phyloP scores from a whole-genome alignment of 2,797 vertebrate species.

The Micromesistius poutassou region DNA sequence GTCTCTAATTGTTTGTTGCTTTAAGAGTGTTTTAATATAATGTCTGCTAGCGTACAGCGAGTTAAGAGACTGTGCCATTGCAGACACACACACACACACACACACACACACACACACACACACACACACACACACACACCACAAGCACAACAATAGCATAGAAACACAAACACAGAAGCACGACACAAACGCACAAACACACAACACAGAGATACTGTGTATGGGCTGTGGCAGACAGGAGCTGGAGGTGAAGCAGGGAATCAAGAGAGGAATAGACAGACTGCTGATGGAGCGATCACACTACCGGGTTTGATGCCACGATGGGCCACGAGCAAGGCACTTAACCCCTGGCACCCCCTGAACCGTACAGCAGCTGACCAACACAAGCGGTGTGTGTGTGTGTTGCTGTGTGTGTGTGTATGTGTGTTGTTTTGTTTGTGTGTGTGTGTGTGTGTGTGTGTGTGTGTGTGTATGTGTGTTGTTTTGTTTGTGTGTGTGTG shows the following conservation, averaged over 20 bases:
- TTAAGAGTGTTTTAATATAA: neutral
- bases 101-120: neutral
- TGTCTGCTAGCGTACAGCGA: neutral
- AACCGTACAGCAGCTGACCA: neutral
- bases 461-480: neutral
- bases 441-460: neutral
- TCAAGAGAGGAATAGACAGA: neutral
- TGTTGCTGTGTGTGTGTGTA: neutral
- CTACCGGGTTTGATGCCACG: neutral
- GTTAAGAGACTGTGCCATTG: neutral
- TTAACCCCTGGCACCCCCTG: slow-evolving; percentile 4
- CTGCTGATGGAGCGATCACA: neutral
- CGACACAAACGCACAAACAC: neutral
- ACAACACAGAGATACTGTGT: neutral
- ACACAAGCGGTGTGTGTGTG: neutral
- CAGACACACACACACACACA: neutral
- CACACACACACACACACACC: neutral
- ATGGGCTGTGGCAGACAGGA: too few species aligned
- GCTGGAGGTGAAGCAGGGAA: neutral
- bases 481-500: neutral
- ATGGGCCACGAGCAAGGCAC: neutral
- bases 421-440: neutral
- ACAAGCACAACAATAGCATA: neutral
- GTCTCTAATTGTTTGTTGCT: neutral
- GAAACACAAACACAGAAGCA: neutral